Conservation (phyloP, 1,140 invertebrate genomes). For the Anoplophora glabripennis region DNA sequence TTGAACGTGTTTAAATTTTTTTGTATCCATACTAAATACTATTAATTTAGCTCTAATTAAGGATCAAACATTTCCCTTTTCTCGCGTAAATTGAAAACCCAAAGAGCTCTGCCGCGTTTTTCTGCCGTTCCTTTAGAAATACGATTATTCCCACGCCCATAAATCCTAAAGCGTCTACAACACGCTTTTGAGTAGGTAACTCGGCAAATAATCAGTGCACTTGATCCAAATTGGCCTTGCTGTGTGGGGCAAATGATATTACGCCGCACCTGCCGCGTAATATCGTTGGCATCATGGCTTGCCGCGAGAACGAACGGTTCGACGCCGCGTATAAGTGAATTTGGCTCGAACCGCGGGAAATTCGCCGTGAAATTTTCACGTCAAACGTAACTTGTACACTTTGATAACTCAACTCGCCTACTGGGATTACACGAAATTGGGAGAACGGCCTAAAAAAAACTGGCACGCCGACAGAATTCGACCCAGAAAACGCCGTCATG, state of each 20-base stretch:
- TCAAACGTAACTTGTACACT: slow-evolving; percentile 2
- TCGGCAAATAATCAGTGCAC: slow-evolving; percentile 1
- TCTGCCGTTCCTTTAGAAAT: too few species aligned
- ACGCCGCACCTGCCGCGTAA: slow-evolving; percentile 26
- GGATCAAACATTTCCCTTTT: too few species aligned
- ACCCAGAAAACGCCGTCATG: too few species aligned
- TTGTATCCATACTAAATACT: too few species aligned
- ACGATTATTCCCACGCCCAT: too few species aligned
- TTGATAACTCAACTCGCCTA: background rate
- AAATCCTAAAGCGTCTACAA: background rate
- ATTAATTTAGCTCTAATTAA: too few species aligned
- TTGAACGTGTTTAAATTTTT: too few species aligned
- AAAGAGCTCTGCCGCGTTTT: too few species aligned
- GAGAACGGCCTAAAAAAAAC: too few species aligned
- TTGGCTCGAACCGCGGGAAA: slow-evolving; percentile 16
- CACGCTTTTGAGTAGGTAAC: background rate
- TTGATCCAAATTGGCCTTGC: background rate
- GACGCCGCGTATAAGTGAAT: slow-evolving; percentile 25
- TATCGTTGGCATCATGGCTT: slow-evolving; percentile 24
- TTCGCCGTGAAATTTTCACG: slow-evolving; percentile 24
- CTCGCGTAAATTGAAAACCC: too few species aligned
- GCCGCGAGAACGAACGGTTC: slow-evolving; percentile 4
- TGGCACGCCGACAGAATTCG: too few species aligned
- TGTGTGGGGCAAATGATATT: slow-evolving; percentile 14
- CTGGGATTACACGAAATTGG: background rate